Evolutionary conservation across 23 tunicate genomes (phyloP).

Genomic region (Halocynthia roretzi): DNA sequence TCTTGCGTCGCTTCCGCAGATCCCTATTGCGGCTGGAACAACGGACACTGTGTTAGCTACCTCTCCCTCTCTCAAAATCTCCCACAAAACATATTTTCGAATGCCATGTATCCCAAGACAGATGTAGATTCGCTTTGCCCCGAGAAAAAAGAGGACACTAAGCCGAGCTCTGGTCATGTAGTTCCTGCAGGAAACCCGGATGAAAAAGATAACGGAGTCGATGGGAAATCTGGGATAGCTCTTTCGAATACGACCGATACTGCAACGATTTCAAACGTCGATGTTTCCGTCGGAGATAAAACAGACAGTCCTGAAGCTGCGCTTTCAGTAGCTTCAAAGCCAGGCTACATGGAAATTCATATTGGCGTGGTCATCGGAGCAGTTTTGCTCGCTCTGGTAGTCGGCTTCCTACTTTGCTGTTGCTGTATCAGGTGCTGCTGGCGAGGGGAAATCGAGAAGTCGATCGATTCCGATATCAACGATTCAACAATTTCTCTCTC

Average conservation of each 20-base stretch:
- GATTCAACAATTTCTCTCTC: constrained; percentile 5
- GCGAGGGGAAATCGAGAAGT: constrained; percentile 4
- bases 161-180: not conserved
- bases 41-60: constrained; percentile 25
- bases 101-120: constrained; percentile 22
- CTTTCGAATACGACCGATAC: not conserved
- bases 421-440: constrained; percentile 21
- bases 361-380: constrained; percentile 9
- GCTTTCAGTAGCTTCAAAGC: not conserved
- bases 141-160: not conserved
- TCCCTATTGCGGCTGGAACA: constrained; percentile 90
- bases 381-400: constrained; percentile 15
- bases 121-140: constrained; percentile 5
- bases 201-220: not conserved
- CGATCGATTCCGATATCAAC: constrained; percentile 2
- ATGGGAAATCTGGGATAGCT: not conserved
- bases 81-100: constrained; percentile 15
- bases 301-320: not conserved
- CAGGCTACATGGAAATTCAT: not conserved
- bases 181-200: not conserved
- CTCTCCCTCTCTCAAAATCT: not conserved
- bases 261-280: not conserved
- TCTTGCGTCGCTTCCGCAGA: constrained; percentile 64
- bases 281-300: not conserved
- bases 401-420: constrained; percentile 27